Conservation (phyloP, 2,797 vertebrate genomes). For the Galago senegalensis region DNA sequence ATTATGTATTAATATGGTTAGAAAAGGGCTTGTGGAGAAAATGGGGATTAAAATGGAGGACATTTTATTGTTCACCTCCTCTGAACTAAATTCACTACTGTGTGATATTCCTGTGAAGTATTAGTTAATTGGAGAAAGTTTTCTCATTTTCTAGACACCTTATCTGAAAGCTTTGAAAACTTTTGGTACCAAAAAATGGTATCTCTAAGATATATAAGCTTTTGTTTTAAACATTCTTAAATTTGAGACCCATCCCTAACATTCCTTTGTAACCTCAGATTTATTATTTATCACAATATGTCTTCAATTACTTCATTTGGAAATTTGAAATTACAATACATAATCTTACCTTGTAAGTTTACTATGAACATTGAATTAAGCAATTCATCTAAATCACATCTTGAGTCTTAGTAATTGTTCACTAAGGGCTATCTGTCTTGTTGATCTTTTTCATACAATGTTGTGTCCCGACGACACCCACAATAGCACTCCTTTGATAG, state of each 20-base stretch:
- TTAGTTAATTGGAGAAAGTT: neutral
- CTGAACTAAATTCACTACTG: neutral
- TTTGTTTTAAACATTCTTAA: slow-evolving; percentile 31
- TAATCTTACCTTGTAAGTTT: neutral
- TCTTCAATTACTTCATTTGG: neutral
- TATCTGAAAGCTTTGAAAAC: neutral
- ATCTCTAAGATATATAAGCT: neutral
- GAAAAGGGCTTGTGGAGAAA: neutral
- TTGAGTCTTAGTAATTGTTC: neutral
- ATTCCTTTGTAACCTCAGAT: neutral
- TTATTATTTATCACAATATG: neutral
- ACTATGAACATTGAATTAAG: neutral
- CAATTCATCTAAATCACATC: neutral
- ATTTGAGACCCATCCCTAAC: neutral
- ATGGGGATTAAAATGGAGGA: neutral
- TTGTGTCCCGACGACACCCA: neutral
- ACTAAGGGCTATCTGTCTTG: neutral
- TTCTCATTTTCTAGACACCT: neutral
- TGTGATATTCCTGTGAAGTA: neutral
- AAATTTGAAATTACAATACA: neutral
- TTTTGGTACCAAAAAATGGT: neutral
- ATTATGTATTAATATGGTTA: neutral
- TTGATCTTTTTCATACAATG: neutral
- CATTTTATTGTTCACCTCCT: neutral
- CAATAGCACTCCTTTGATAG: neutral